These are phyloP conservation scores for Falco columbarius DNA, from an alignment of 2,797 vertebrate genomes.

Conservation along the genomic window DNA sequence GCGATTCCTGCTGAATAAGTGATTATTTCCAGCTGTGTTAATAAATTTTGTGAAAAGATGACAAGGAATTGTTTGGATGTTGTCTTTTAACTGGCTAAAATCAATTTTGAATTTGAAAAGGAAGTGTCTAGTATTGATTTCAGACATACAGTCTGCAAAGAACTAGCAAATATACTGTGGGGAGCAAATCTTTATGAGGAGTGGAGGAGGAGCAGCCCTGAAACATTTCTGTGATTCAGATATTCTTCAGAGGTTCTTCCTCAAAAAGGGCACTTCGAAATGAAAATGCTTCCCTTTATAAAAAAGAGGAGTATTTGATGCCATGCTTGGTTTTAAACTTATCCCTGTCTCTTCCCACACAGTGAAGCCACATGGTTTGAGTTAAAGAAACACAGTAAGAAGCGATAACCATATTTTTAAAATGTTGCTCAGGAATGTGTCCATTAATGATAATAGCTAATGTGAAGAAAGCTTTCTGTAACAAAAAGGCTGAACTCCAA, in stretches of 20 bases:
- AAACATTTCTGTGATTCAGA: background rate
- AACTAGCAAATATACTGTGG: background rate
- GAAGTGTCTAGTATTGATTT: background rate
- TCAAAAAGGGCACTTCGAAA: background rate
- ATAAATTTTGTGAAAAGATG: background rate
- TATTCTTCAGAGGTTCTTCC: background rate
- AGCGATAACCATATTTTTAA: background rate
- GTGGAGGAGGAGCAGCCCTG: background rate
- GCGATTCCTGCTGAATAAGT: background rate
- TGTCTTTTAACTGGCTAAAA: slow-evolving; percentile 15
- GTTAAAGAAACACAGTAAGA: background rate
- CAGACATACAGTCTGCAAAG: background rate
- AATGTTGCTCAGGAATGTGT: background rate
- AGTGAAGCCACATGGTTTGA: background rate
- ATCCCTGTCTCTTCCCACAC: background rate
- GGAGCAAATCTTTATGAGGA: background rate
- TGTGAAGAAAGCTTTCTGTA: background rate
- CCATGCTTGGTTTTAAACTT: background rate
- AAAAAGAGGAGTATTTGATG: background rate
- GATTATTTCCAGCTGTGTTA: slow-evolving; percentile 41
- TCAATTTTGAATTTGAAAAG: slow-evolving; percentile 13
- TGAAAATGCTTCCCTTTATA: background rate
- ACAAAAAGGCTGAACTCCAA: background rate
- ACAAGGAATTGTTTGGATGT: background rate
- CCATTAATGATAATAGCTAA: background rate